Evolutionary conservation across 2,113 vertebrate genomes (phyloP), one percentile per base, ranked within the genome.

Genomic region (Poeciliopsis retropinna): DNA sequence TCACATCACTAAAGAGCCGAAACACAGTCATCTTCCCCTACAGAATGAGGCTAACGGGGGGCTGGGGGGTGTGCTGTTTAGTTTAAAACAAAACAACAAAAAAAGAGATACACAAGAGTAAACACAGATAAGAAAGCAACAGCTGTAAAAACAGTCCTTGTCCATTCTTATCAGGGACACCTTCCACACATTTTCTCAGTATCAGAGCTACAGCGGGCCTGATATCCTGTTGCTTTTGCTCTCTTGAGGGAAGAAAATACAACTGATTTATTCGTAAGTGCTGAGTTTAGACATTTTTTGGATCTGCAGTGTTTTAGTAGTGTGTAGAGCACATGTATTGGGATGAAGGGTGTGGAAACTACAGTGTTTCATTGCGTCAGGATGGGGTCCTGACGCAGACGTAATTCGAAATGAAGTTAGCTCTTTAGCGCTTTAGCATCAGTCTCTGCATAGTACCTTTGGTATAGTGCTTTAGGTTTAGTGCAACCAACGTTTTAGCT

Each of bases 1-100:
- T 67, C 51, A 63, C 11, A 27, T 57, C 10, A 54, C 17, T 31
- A 31, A 77, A 66, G 61, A 67, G 47, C 12, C 75, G 34, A 14
- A 71, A 61, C 14, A 69, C 75, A 0, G 15, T 41, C 14, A 13
- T 41, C 69, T 73, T 54, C 68, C 37, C 72, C 57, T 3, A n/a
- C 62, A 68, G 67, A 15, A 14, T 69, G 41, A 75, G 64, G 54
- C 9, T 3, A 0, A 17, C 37, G 39, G 63, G 12, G 3, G 41
- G 27, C 67, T n/a, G n/a, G n/a, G n/a, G n/a, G n/a, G n/a, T n/a
- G n/a, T n/a, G n/a, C n/a, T 7, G 7, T 37, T 7, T 25, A 32
- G 30, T 34, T 34, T 31, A 62, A 32, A 37, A 37, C 34, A 37
- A 3, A 34, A 11, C 2, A 37, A 32, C 1, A 32, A 32, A 25